A percentile compares a stretch with the other conserved stretches of the same genome.
Evolutionary conservation across 2,113 vertebrate genomes (phyloP).

Genomic region (Bombycilla garrulus): DNA sequence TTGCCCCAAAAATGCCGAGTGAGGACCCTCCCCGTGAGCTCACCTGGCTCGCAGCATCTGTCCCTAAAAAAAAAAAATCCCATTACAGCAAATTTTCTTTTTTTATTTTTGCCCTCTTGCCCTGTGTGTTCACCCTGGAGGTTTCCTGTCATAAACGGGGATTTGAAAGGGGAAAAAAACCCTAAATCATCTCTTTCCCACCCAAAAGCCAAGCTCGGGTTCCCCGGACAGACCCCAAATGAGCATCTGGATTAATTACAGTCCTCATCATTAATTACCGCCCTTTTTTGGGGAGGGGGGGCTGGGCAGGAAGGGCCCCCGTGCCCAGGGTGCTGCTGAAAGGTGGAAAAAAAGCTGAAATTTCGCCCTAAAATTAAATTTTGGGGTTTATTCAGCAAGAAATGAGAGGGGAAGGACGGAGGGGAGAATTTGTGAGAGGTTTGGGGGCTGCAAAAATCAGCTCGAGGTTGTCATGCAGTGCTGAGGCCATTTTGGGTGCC

Average conservation of each 20-base stretch:
- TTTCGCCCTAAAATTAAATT: neutral
- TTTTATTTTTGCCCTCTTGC: neutral
- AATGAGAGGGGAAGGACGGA: accelerated
- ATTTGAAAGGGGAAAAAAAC: neutral
- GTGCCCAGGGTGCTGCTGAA: neutral
- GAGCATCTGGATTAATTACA: slow-evolving; percentile 53
- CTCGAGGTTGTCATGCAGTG: neutral
- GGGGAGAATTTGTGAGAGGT: neutral
- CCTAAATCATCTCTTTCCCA: neutral
- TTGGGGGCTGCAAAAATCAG: neutral
- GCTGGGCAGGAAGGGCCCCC: neutral
- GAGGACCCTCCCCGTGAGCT: neutral
- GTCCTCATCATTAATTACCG: neutral
- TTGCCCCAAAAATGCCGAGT: accelerated
- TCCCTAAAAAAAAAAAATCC: neutral
- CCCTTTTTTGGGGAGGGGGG: neutral
- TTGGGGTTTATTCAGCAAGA: neutral
- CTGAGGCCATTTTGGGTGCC: neutral
- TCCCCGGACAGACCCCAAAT: neutral
- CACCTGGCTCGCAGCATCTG: neutral
- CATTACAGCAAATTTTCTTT: accelerated
- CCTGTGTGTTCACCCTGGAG: neutral
- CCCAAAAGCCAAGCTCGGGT: neutral
- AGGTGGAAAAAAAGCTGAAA: neutral
- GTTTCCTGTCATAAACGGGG: neutral